Percentiles rank a stretch among this genome's conserved stretches.
Conservation (phyloP, 2,113 vertebrate species). For the Neogobius melanostomus region DNA sequence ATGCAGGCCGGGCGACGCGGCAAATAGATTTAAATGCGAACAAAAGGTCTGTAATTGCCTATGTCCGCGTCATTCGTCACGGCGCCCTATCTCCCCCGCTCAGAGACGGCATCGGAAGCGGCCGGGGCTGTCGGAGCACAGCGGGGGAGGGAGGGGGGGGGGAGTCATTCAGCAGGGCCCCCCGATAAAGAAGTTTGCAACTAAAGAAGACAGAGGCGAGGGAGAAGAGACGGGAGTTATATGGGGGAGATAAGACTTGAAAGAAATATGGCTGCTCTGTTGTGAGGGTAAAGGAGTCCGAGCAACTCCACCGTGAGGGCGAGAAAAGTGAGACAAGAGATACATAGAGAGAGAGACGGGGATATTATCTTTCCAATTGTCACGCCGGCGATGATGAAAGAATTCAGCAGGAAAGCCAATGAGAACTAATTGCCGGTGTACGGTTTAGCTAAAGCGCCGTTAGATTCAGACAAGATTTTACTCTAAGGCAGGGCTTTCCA, state of each 20-base stretch:
- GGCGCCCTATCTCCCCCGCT: constrained; percentile 4
- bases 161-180: constrained; percentile 22
- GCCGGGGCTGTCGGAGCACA: constrained; percentile 34
- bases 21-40: neutral
- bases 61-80: neutral
- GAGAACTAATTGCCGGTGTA: no score
- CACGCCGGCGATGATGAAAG: neutral
- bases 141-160: constrained; percentile 36
- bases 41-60: neutral
- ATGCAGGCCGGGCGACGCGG: no score
- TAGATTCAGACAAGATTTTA: no score
- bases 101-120: neutral
- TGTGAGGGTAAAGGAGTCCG: neutral
- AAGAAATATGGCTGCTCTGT: neutral
- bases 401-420: no score
- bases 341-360: neutral
- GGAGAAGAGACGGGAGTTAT: neutral
- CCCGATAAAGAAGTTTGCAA: constrained; percentile 36
- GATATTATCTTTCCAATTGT: neutral
- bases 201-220: neutral
- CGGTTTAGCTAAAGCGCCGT: no score
- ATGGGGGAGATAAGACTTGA: neutral
- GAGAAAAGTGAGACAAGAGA: neutral
- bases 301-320: neutral
- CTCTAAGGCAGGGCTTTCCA: no score